Percentiles rank a stretch among this genome's conserved stretches.
These are phyloP conservation scores for Bufo gargarizans DNA, from an alignment of 2,113 vertebrate species.

Conservation along the genomic window DNA sequence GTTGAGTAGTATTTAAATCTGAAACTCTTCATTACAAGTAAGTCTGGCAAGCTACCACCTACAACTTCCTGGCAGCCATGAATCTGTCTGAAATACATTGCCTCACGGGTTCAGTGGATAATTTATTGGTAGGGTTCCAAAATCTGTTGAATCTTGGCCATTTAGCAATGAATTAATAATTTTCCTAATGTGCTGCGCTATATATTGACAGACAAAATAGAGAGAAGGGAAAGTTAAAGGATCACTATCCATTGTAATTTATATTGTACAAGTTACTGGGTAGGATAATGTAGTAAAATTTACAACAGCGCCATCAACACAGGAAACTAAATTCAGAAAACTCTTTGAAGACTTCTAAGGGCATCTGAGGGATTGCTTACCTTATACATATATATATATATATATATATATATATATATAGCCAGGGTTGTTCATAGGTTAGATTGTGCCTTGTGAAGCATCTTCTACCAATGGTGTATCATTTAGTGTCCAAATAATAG, in stretches of 20 bases:
- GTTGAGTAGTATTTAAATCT: conserved; percentile 25
- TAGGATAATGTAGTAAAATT: neutral
- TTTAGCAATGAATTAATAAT: conserved; percentile 38
- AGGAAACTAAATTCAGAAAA: neutral
- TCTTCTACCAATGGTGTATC: too few relatives aligned
- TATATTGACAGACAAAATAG: conserved; percentile 31
- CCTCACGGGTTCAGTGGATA: conserved; percentile 13
- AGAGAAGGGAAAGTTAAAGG: neutral
- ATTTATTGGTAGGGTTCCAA: conserved; percentile 31
- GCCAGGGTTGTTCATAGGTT: neutral
- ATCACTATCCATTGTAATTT: neutral
- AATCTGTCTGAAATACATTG: conserved; percentile 21
- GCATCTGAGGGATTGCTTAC: neutral
- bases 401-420: too few relatives aligned
- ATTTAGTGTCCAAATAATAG: too few relatives aligned
- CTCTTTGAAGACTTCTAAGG: neutral
- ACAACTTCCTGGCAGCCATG: conserved; percentile 35
- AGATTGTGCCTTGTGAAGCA: neutral
- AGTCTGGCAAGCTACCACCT: conserved; percentile 21
- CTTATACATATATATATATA: too few relatives aligned
- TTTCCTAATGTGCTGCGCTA: conserved; percentile 16
- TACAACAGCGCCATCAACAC: neutral
- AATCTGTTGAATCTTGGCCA: conserved; percentile 35
- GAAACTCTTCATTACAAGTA: conserved; percentile 37
- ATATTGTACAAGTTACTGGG: neutral